Percentiles rank a stretch among this genome's conserved stretches.
Conservation (phyloP, 2,888 invertebrate species). For the Trachelus iudaicus region DNA sequence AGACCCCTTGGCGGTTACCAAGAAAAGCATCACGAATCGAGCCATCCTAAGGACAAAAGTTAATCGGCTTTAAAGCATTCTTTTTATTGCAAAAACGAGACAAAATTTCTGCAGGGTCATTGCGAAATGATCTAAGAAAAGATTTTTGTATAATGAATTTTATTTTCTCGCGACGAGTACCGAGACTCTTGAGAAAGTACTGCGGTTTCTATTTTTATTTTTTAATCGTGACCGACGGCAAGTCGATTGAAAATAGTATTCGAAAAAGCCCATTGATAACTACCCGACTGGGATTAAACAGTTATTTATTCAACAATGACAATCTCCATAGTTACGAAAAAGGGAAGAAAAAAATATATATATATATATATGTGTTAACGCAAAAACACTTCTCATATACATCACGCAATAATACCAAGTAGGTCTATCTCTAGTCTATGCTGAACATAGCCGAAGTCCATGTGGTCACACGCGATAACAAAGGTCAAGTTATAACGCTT, state of each 20-base stretch:
- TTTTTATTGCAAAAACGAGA: not conserved
- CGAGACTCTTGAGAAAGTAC: not conserved
- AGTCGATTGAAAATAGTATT: not conserved
- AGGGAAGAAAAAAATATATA: slow-evolving; percentile 24
- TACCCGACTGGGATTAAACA: slow-evolving; percentile 33
- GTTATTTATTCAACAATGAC: slow-evolving; percentile 56
- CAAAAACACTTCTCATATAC: slow-evolving; percentile 36
- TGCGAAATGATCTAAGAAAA: not conserved
- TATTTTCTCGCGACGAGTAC: not conserved
- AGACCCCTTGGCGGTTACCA: slow-evolving; percentile 79
- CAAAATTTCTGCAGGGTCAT: not conserved
- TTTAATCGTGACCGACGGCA: not conserved
- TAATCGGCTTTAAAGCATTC: not conserved
- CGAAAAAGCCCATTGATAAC: not conserved
- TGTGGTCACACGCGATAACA: slow-evolving; percentile 1
- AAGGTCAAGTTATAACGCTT: not conserved
- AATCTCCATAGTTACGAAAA: slow-evolving; percentile 45
- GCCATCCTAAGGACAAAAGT: slow-evolving; percentile 1
- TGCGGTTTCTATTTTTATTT: not conserved
- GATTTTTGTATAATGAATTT: not conserved
- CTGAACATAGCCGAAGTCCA: not conserved
- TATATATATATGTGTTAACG: not conserved
- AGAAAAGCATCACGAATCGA: slow-evolving; percentile 54
- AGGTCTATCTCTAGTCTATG: slow-evolving; percentile 15
- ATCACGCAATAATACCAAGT: slow-evolving; percentile 34